Percentiles rank a stretch among this genome's conserved stretches.
These are phyloP conservation scores for Onychostruthus taczanowskii DNA, from an alignment of 2,113 vertebrate genomes.

Conservation along the genomic window DNA sequence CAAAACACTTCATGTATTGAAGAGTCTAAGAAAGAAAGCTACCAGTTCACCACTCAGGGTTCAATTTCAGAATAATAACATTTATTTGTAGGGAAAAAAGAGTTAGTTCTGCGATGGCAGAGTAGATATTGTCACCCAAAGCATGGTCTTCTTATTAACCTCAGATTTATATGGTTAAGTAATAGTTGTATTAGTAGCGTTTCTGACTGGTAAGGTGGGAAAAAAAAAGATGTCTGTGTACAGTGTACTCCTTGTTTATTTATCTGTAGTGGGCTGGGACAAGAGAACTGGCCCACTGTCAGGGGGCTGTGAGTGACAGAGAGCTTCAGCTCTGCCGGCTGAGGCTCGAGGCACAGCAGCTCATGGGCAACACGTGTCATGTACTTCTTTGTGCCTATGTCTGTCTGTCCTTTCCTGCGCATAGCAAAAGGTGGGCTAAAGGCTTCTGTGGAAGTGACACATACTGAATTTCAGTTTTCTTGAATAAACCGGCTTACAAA, in stretches of 20 bases:
- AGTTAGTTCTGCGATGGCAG: neutral
- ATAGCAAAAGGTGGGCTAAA: neutral
- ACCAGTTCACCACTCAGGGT: constrained; percentile 35
- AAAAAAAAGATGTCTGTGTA: neutral
- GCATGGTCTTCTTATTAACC: constrained; percentile 42
- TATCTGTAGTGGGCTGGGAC: neutral
- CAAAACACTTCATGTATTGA: constrained; percentile 55
- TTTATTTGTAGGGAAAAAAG: constrained; percentile 50
- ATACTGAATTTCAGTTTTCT: neutral
- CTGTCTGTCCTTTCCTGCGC: neutral
- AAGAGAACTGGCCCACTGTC: neutral
- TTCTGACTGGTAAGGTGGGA: neutral
- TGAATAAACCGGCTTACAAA: accelerated
- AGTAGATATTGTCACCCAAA: constrained; percentile 50
- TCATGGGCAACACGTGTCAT: accelerated
- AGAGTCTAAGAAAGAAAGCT: constrained; percentile 11
- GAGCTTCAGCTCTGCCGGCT: neutral
- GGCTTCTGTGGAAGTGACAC: accelerated
- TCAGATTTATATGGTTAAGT: constrained; percentile 43
- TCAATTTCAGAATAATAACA: constrained; percentile 46
- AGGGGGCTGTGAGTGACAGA: neutral
- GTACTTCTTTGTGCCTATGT: accelerated
- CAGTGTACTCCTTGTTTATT: constrained; percentile 6
- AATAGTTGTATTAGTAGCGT: constrained; percentile 50
- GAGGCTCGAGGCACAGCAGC: neutral